phyloP scores from a whole-genome alignment of 2,797 vertebrate genomes.

The Thripadectes ignobilis region DNA sequence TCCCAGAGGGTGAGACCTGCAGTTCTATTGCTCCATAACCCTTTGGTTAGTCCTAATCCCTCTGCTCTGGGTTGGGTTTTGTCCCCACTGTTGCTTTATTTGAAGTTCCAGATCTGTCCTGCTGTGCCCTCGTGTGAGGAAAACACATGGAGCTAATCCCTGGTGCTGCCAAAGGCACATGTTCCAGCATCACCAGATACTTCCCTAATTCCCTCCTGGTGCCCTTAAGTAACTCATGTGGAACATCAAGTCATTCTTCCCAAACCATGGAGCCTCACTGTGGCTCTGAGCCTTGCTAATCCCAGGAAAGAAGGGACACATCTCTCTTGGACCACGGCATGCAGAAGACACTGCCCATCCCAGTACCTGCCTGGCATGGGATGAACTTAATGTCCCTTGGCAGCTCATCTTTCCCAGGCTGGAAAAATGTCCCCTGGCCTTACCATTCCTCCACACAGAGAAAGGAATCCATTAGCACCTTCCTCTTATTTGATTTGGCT shows the following conservation, averaged over 20 bases:
- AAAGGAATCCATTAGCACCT: constrained; percentile 32
- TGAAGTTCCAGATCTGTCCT: background rate
- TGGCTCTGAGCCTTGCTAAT: no score
- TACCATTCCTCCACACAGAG: background rate
- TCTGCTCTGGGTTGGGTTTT: fast-evolving
- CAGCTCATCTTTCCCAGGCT: background rate
- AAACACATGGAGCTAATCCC: background rate
- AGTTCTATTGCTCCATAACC: background rate
- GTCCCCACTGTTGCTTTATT: fast-evolving
- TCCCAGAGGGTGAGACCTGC: background rate
- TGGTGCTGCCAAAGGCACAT: background rate
- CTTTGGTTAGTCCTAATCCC: background rate
- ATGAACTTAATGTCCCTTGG: fast-evolving
- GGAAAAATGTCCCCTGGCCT: background rate
- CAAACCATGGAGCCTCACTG: fast-evolving
- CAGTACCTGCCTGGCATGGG: background rate
- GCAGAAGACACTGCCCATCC: background rate
- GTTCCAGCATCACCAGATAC: background rate
- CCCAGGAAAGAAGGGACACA: background rate
- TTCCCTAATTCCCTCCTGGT: background rate
- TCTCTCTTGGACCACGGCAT: background rate
- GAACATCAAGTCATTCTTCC: background rate
- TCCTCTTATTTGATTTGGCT: constrained; percentile 18
- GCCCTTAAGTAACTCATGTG: background rate
- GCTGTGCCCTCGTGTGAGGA: background rate